A percentile compares a stretch with the other conserved stretches of the same genome.
Conservation (phyloP, 2,797 vertebrate species). For the Anolis apletophallus region DNA sequence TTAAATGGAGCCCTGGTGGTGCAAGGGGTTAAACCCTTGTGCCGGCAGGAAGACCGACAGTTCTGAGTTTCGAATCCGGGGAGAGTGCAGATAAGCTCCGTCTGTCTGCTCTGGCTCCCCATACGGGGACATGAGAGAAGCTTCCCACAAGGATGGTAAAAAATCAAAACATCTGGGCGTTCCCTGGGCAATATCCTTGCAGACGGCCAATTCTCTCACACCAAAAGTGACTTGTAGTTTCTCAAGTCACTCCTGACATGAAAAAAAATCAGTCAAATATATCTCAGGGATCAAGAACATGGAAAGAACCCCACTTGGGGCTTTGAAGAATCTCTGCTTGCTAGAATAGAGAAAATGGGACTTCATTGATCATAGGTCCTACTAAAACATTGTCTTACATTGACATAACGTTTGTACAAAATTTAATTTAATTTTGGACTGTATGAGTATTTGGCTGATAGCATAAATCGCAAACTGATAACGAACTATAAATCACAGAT, state of each 20-base stretch:
- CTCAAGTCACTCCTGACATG: too few relatives aligned
- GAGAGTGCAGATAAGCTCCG: too few relatives aligned
- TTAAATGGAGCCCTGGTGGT: background rate
- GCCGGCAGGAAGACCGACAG: too few relatives aligned
- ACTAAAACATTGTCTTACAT: background rate
- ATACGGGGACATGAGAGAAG: too few relatives aligned
- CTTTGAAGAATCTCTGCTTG: background rate
- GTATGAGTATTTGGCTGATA: conserved; percentile 39
- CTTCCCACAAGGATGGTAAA: too few relatives aligned
- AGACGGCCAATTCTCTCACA: too few relatives aligned
- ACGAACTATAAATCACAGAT: conserved; percentile 68
- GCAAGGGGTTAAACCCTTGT: too few relatives aligned
- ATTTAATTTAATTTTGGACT: conserved; percentile 39
- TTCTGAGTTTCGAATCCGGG: too few relatives aligned
- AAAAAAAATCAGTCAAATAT: background rate
- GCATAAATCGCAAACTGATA: conserved; percentile 51
- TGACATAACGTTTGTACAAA: background rate
- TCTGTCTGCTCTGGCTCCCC: too few relatives aligned
- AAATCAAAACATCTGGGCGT: too few relatives aligned
- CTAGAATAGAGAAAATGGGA: background rate
- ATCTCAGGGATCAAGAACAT: background rate
- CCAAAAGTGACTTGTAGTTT: too few relatives aligned
- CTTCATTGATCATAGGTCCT: background rate
- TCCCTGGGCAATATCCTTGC: too few relatives aligned
- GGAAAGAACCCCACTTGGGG: background rate